Evolutionary conservation across 2,113 vertebrate genomes (phyloP).

Genomic region (Tetrax tetrax): DNA sequence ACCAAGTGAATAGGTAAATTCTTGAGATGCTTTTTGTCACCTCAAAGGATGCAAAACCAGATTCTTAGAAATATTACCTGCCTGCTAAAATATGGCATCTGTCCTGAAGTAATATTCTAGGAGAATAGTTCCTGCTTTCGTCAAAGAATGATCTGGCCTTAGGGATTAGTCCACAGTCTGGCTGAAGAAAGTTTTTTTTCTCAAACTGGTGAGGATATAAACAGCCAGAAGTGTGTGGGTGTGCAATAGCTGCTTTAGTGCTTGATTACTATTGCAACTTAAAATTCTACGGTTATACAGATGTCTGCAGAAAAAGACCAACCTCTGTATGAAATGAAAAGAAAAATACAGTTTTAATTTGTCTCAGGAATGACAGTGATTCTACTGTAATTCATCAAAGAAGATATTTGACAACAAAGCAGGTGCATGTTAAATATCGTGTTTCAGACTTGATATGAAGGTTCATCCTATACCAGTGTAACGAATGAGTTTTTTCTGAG

Average conservation of each 20-base stretch:
- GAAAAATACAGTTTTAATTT: neutral
- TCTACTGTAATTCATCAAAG: neutral
- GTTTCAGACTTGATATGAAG: neutral
- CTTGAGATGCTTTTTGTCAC: neutral
- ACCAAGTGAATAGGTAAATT: neutral
- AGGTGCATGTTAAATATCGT: neutral
- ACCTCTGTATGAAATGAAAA: neutral
- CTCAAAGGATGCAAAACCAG: neutral
- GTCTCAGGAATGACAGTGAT: neutral
- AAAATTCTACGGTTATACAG: constrained; percentile 14
- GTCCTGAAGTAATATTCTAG: constrained; percentile 24
- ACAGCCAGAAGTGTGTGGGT: neutral
- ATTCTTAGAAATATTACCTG: constrained; percentile 30
- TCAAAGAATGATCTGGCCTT: constrained; percentile 25
- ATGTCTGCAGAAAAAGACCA: neutral
- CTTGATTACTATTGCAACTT: constrained; percentile 16
- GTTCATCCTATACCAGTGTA: neutral
- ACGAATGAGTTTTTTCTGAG: neutral
- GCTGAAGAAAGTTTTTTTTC: neutral
- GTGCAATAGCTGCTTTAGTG: constrained; percentile 6
- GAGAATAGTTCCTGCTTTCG: constrained; percentile 17
- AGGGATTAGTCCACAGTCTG: neutral
- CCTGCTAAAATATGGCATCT: neutral
- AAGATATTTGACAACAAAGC: neutral
- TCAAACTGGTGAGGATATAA: neutral